Evolutionary conservation across 2,888 invertebrate genomes (phyloP).

Genomic region (Mesochorus sp.): DNA sequence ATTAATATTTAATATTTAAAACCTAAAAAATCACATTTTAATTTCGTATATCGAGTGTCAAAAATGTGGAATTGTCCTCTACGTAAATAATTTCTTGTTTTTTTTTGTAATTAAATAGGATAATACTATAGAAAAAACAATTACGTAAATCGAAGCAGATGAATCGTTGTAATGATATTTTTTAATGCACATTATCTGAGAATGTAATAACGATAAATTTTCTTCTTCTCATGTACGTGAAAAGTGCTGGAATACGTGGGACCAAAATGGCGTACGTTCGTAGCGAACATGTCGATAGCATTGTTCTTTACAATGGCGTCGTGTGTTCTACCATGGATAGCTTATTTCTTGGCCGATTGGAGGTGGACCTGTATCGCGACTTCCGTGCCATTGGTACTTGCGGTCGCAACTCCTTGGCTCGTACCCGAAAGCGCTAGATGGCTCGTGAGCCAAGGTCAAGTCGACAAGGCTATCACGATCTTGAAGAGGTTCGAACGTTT

Average conservation of each 20-base stretch:
- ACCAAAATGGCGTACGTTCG: constrained; percentile 94
- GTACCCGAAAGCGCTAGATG: constrained; percentile 95
- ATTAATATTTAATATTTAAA: too few species aligned
- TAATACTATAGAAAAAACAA: too few species aligned
- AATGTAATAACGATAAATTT: too few species aligned
- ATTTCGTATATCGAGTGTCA: too few species aligned
- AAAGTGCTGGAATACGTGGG: constrained; percentile 94
- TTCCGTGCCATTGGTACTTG: constrained; percentile 89
- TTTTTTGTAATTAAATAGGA: too few species aligned
- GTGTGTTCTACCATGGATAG: constrained; percentile 92
- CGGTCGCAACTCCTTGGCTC: constrained; percentile 88
- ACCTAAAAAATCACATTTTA: too few species aligned
- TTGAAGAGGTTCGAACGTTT: constrained; percentile 91
- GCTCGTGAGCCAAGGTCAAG: constrained; percentile 93
- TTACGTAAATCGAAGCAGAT: too few species aligned
- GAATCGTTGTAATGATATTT: neutral
- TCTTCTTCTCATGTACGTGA: constrained; percentile 27
- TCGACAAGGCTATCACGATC: constrained; percentile 90
- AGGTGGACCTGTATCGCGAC: constrained; percentile 89
- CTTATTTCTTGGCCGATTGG: constrained; percentile 91
- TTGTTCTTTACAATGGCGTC: constrained; percentile 93
- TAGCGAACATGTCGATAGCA: constrained; percentile 95
- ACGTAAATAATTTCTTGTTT: too few species aligned
- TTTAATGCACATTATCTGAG: neutral
- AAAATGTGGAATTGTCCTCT: too few species aligned